Evolutionary conservation across 2,888 invertebrate genomes (phyloP), one percentile per base, ranked within the genome.

Genomic region (Bhutanitis thaidina): DNA sequence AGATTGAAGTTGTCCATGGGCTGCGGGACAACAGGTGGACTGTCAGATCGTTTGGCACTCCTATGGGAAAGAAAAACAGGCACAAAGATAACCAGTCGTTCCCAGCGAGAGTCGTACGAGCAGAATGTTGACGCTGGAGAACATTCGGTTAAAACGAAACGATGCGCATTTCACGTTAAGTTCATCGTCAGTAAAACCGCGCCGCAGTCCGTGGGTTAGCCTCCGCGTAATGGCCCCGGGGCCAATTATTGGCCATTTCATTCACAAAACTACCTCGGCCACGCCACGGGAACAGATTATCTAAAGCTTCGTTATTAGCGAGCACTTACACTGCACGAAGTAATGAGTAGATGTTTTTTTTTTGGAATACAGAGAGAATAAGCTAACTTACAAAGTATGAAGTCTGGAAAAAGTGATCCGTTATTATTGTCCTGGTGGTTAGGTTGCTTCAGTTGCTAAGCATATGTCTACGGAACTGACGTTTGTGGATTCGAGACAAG

Each of bases 201-300:
- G 30, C 29, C 35, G 8, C 39, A 30, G 29, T 57, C 57, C 49
- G 64, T 60, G 65, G 73, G 70, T 69, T 71, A 70, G 64, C 67
- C 65, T 62, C 57, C 56, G 47, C 45, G 49, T 67, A 77, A 79
- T 76, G 61, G 79, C 74, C 68, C 39, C 58, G 49, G 70, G 75
- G 73, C 69, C 80, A 80, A 87, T 85, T 86, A 83, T 59, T 64
- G 73, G 58, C 73, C 73, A 75, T 78, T 84, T 72, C 80, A 82
- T 84, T 83, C 82, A 87, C 77, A 79, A 80, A 79, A 78, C 77
- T 75, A 69, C 74, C 62, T 65, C 59, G 47, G 58, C 72, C 80
- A 78, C 76, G 80, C 77, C 59, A 78, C 63, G 64, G 68, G 37
- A 20, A 43, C 66, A 59, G 62, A 52, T 71, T 71, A 71, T 74